These are phyloP conservation scores for Antheraea assamensis DNA, from an alignment of 2,888 invertebrate species.

Conservation along the genomic window DNA sequence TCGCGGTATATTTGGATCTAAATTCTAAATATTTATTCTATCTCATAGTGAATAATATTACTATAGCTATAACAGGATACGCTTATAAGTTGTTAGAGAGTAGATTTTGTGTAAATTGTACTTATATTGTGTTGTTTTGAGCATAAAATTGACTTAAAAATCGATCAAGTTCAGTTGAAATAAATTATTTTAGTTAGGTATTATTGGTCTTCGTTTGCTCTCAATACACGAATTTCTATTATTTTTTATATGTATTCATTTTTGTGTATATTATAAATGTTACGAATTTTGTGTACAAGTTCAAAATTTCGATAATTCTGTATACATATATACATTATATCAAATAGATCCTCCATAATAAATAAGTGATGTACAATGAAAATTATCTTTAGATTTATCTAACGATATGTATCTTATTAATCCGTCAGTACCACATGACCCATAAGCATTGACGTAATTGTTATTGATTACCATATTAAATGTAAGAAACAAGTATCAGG, in stretches of 20 bases:
- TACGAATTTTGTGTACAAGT: not conserved
- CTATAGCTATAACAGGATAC: slow-evolving; percentile 51
- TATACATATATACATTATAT: not conserved
- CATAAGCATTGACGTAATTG: not conserved
- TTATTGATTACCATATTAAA: slow-evolving; percentile 7
- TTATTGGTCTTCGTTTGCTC: slow-evolving; percentile 59
- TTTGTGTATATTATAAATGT: not conserved
- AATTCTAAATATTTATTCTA: slow-evolving; percentile 29
- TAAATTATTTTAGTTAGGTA: slow-evolving; percentile 24
- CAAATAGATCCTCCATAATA: not conserved
- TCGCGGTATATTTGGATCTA: slow-evolving; percentile 4
- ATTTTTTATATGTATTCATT: not conserved
- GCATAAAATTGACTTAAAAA: slow-evolving; percentile 7
- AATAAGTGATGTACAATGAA: not conserved
- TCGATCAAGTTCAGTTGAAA: not conserved
- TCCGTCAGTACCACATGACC: not conserved
- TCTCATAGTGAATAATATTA: slow-evolving; percentile 35
- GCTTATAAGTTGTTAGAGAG: slow-evolving; percentile 52
- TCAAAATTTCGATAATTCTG: not conserved
- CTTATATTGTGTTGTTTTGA: slow-evolving; percentile 16
- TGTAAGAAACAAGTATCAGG: not conserved
- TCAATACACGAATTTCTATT: slow-evolving; percentile 34
- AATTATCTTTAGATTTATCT: not conserved
- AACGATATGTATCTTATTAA: not conserved
- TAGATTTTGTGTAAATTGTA: slow-evolving; percentile 21